Evolutionary conservation across 2,888 invertebrate genomes (phyloP), one percentile per base, ranked within the genome.

Genomic region (Hydropsyche betteni): DNA sequence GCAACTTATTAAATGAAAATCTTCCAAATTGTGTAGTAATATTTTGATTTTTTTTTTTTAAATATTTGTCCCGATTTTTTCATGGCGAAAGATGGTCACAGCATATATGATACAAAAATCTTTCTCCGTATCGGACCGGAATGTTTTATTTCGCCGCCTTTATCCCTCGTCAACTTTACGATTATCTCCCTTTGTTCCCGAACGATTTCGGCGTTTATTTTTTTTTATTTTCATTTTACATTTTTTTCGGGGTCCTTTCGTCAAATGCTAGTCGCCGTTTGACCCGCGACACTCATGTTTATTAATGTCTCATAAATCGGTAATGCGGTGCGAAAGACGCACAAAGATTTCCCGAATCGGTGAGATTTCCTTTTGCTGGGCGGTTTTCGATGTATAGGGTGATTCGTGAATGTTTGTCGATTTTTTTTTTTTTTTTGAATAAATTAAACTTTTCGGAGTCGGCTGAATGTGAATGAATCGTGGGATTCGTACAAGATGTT

Each of bases 111-210:
- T 24, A 24, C 24, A 24, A 24, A 24, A 24, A 24, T 24, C 24
- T 24, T 24, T 61, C 33, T 61, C 24, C 33, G 61, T 61, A 24
- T 61, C 61, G 24, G 16, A 10, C 33, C 61, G 61, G 36, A 64
- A 64, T 64, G 64, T 64, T 64, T 64, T 64, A 64, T 64, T 64
- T 64, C 36, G 64, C 36, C 33, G 64, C 64, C 44, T 10, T 64
- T 64, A 76, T 74, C 64, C 74, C 36, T 68, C 68, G 64, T 76
- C 70, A 70, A 64, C 74, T 76, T 76, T 76, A 76, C 71, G 76
- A 76, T 76, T 76, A 76, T 76, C 44, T 68, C 38, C 55, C 74
- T 76, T 74, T 74, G 69, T 76, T 68, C 70, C 44, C 44, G 44
- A 44, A 8, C 44, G 6, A 10, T 44, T 44, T 44, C 44, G 34